phyloP scores from a whole-genome alignment of 2,113 vertebrate species.

The Sarotherodon lohbergeri region DNA sequence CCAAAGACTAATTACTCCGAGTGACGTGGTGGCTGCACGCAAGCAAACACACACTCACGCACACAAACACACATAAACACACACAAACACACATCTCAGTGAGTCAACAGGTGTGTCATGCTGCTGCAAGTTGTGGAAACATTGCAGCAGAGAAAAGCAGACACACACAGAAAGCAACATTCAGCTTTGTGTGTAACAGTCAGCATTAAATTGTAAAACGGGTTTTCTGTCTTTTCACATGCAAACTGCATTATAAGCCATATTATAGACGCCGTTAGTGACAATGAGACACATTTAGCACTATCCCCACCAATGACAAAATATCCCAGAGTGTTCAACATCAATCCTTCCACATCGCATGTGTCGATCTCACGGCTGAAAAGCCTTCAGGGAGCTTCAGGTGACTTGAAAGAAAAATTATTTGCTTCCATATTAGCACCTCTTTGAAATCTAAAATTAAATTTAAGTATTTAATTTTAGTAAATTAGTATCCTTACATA shows the following conservation, averaged over 20 bases:
- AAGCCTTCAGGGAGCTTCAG: not conserved
- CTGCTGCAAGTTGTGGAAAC: not conserved
- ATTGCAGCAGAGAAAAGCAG: not conserved
- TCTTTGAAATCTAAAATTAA: not conserved
- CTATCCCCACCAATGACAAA: accelerated
- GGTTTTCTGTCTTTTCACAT: not conserved
- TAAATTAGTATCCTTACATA: not conserved
- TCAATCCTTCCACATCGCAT: accelerated
- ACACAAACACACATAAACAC: not conserved
- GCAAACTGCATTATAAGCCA: not conserved
- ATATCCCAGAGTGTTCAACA: not conserved
- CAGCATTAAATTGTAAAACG: not conserved
- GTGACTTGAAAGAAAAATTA: accelerated
- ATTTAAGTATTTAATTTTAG: not conserved
- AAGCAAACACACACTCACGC: not conserved
- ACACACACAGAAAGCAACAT: not conserved
- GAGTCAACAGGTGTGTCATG: slow-evolving; percentile 34
- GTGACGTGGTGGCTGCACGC: slow-evolving; percentile 5
- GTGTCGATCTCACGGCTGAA: accelerated
- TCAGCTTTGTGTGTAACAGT: not conserved
- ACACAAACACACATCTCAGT: not conserved
- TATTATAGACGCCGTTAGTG: accelerated
- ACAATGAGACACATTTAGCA: not conserved
- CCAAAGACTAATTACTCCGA: slow-evolving; percentile 59
- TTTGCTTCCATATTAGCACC: not conserved